Base-by-base conservation (phyloP, 2,888 invertebrate species). In the Luperina testacea region DNA sequence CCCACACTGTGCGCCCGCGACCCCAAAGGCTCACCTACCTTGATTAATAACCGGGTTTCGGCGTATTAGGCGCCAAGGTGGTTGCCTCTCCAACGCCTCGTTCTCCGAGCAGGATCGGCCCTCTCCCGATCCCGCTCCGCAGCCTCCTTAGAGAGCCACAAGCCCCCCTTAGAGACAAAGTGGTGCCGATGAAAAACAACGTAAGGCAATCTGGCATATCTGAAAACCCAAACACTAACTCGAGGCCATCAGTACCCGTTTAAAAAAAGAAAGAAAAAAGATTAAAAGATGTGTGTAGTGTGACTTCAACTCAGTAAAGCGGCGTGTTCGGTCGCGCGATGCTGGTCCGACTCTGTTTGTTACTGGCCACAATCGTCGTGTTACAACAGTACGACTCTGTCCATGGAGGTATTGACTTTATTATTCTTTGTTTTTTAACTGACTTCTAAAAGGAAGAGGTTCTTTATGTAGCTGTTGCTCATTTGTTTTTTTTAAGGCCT, bases 331-430 rank as follows among this genome's bases (percentile, higher is more conserved):
- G 61, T 32, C 9, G 57, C 68, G 78, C 71, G 80, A 93, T 94
- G 94, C 81, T 92, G 82, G 86, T 85, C 59, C 84, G 81, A 72
- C 77, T 91, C 20, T 89, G 86, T 84, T 81, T 92, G 75, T 86
- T 90, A 77, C 75, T 90, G 69, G 82, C 90, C 48, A 83, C 87
- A 72, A 75, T 91, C 57, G 84, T 87, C 53, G 73, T 90, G 11
- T 84, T 81, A 24, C 81, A 92, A 8, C 90, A 91, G 61, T 90
- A 88, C 78, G 89, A 92, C 27, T 78, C 81, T 8, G 84, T 81
- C 11, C 77, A 90, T 75, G 85, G 83, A 89, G 90, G 92, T 93
- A 90, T 72, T 48, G 24, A 24, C 15, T 67, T 67, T 53, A 20
- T 61, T 24, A 2, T 38, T 11, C 17, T 32, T 77, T 51, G 11